phyloP scores from a whole-genome alignment of 2,113 vertebrate species.

The Nyctereutes procyonoides region DNA sequence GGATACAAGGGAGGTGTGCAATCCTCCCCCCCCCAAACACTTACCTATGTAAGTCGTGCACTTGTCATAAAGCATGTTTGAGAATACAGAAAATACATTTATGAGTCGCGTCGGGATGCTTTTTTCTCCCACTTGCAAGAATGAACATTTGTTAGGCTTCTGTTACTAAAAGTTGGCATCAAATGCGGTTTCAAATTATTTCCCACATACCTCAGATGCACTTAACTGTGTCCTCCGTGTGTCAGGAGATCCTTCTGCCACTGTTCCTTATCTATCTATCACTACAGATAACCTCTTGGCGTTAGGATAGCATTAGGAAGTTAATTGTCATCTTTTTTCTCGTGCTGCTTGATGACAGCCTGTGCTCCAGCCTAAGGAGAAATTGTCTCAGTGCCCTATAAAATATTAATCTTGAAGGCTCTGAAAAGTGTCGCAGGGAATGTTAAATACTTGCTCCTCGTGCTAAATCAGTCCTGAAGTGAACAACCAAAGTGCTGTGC shows the following conservation, averaged over 20 bases:
- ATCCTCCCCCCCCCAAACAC: too few relatives aligned
- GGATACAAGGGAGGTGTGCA: neutral
- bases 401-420: neutral
- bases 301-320: conserved; percentile 13
- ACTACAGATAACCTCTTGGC: neutral
- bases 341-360: conserved; percentile 32
- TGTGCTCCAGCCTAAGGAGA: conserved; percentile 11
- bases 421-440: neutral
- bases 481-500: neutral
- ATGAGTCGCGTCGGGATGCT: neutral
- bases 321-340: neutral
- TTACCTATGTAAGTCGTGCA: neutral
- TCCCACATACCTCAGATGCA: neutral
- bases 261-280: neutral
- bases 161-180: conserved; percentile 48
- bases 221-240: neutral
- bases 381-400: conserved; percentile 36
- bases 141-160: conserved; percentile 48
- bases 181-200: conserved; percentile 23
- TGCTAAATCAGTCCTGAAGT: neutral
- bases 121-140: neutral
- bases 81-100: neutral
- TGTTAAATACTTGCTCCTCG: neutral
- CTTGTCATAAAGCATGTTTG: neutral
- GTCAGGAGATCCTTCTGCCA: neutral